Evolutionary conservation across 1,140 invertebrate genomes (phyloP).

Genomic region (Zaprionus ghesquierei): DNA sequence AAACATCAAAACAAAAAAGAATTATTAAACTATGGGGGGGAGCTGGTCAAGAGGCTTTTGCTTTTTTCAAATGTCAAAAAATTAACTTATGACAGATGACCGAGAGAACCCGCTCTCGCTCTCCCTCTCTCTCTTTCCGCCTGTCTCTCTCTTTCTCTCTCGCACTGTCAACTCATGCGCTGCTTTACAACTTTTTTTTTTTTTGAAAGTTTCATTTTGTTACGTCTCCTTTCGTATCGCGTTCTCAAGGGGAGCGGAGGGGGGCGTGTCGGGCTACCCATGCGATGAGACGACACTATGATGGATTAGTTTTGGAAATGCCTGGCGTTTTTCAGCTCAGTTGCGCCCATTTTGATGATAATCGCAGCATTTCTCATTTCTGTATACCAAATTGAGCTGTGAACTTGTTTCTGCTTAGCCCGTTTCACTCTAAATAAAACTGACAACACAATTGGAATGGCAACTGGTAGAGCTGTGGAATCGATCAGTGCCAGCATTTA

Average conservation of each 20-base stretch:
- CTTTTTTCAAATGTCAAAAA: conserved; percentile 69
- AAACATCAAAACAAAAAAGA: conserved; percentile 62
- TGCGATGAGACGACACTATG: conserved; percentile 44
- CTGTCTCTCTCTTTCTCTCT: not conserved
- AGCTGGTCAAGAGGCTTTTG: not conserved
- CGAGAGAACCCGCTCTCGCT: conserved; percentile 8
- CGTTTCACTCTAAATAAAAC: conserved; percentile 30
- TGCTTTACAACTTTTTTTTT: conserved; percentile 67
- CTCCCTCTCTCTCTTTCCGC: not conserved
- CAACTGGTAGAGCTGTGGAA: not conserved
- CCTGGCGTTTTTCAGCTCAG: conserved; percentile 69
- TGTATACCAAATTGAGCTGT: conserved; percentile 65
- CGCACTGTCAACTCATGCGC: conserved; percentile 63
- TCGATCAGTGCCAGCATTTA: conserved; percentile 1
- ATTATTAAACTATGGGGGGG: conserved; percentile 15
- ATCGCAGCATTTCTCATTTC: conserved; percentile 59
- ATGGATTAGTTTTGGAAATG: conserved; percentile 76
- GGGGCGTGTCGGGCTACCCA: not conserved
- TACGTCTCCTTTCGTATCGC: conserved; percentile 30
- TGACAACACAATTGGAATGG: conserved; percentile 48
- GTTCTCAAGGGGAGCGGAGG: conserved; percentile 12
- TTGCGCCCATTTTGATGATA: conserved; percentile 57
- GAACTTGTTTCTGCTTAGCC: conserved; percentile 31
- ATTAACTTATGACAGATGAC: conserved; percentile 76
- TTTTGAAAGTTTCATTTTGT: conserved; percentile 55